These are phyloP conservation scores for Platyura marginata DNA, from an alignment of 1,140 invertebrate genomes.

Conservation along the genomic window DNA sequence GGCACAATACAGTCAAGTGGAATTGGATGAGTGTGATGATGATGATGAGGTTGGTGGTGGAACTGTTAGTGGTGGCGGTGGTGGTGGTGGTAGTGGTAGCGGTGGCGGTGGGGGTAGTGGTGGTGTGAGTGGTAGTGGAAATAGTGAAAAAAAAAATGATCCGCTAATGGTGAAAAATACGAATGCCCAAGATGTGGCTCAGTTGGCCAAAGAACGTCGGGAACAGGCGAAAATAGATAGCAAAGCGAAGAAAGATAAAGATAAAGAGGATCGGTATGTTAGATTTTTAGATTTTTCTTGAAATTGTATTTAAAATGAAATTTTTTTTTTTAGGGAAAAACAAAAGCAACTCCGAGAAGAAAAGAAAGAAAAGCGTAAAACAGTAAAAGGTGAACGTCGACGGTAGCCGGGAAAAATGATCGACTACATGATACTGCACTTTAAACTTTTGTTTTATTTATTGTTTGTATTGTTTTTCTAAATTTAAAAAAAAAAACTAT, in stretches of 20 bases:
- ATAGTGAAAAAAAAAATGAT: constrained; percentile 13
- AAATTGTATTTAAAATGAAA: not conserved
- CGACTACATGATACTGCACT: no score
- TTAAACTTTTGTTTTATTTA: no score
- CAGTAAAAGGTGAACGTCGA: constrained; percentile 64
- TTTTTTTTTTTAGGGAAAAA: constrained; percentile 26
- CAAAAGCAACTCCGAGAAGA: constrained; percentile 71
- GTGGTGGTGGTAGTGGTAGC: constrained; percentile 17
- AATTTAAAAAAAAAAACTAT: no score
- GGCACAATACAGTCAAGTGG: constrained; percentile 57
- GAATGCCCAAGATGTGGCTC: constrained; percentile 51
- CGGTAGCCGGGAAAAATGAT: no score
- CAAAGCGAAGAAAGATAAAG: constrained; percentile 70
- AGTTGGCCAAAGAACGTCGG: constrained; percentile 53
- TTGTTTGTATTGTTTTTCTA: no score
- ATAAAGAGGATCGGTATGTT: constrained; percentile 63
- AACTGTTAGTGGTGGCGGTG: constrained; percentile 27
- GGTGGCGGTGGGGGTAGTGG: constrained; percentile 28
- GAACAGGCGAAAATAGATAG: constrained; percentile 59
- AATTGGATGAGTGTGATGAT: constrained; percentile 8
- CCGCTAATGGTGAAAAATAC: constrained; percentile 46
- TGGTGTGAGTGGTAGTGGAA: constrained; percentile 23
- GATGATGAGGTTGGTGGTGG: constrained; percentile 27
- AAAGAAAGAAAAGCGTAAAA: constrained; percentile 75
- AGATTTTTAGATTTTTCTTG: no score